Conservation (phyloP, 2,888 invertebrate genomes). For the Muscina levida region DNA sequence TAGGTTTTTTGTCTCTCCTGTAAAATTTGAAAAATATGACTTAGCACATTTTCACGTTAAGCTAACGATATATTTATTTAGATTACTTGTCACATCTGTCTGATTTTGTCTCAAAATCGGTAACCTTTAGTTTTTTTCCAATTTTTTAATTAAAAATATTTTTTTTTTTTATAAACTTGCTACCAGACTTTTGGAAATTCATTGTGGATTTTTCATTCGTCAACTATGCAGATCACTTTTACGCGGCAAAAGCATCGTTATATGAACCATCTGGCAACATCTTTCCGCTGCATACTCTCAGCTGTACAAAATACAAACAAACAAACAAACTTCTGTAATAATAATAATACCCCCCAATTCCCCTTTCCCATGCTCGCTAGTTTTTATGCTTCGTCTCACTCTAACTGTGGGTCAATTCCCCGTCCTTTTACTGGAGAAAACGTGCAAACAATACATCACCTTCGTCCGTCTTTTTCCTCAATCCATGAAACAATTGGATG, state of each 20-base stretch:
- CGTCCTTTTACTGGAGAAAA: constrained; percentile 33
- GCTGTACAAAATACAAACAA: not conserved
- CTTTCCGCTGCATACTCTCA: not conserved
- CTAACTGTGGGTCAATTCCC: constrained; percentile 17
- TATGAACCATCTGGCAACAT: not conserved
- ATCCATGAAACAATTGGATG: constrained; percentile 34
- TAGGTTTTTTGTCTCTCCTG: no score
- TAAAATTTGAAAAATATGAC: no score
- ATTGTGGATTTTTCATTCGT: no score
- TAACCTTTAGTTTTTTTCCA: no score
- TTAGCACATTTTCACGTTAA: no score
- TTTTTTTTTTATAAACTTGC: no score
- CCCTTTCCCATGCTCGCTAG: not conserved
- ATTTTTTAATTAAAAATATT: no score
- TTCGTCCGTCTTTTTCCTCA: constrained; percentile 11
- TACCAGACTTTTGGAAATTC: no score
- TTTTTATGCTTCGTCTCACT: constrained; percentile 38
- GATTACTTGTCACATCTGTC: no score
- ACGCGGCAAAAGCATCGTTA: not conserved
- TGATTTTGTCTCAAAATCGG: no score
- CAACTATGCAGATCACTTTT: no score
- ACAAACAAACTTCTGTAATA: not conserved
- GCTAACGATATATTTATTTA: no score
- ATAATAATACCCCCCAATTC: not conserved
- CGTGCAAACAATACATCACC: constrained; percentile 31